These are phyloP conservation scores for Panurus biarmicus DNA, from an alignment of 2,113 vertebrate species.

Conservation along the genomic window DNA sequence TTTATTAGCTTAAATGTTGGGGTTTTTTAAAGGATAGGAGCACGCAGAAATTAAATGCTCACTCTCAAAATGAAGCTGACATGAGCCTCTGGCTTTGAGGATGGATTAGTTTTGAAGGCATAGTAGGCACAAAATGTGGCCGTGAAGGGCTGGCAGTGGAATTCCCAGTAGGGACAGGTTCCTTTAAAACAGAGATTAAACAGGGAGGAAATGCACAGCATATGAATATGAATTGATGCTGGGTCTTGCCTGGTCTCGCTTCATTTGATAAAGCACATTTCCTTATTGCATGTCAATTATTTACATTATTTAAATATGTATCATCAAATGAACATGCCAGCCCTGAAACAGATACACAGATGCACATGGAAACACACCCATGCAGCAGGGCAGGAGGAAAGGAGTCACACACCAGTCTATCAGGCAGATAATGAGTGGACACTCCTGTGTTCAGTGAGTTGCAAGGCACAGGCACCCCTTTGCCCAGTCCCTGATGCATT, in stretches of 20 bases:
- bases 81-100: slow-evolving; percentile 38
- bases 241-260: slow-evolving; percentile 22
- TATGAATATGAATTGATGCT: slow-evolving; percentile 55
- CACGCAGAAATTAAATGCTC: slow-evolving; percentile 42
- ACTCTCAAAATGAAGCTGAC: slow-evolving; percentile 33
- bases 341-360: not conserved
- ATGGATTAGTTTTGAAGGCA: slow-evolving; percentile 56
- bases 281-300: slow-evolving; percentile 52
- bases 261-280: slow-evolving; percentile 32
- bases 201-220: slow-evolving; percentile 20
- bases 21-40: not conserved
- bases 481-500: not conserved
- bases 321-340: not conserved
- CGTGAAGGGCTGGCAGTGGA: not conserved
- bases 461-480: not conserved
- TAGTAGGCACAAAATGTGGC: slow-evolving; percentile 7
- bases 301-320: slow-evolving; percentile 45
- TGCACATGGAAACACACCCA: fast-evolving
- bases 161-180: slow-evolving; percentile 50
- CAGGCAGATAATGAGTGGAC: fast-evolving
- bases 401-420: not conserved
- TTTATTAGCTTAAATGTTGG: slow-evolving; percentile 10
- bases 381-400: not conserved
- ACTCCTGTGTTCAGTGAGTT: not conserved
- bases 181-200: slow-evolving; percentile 62